Conservation (phyloP, 1,140 invertebrate species). For the Drosophila repleta region DNA sequence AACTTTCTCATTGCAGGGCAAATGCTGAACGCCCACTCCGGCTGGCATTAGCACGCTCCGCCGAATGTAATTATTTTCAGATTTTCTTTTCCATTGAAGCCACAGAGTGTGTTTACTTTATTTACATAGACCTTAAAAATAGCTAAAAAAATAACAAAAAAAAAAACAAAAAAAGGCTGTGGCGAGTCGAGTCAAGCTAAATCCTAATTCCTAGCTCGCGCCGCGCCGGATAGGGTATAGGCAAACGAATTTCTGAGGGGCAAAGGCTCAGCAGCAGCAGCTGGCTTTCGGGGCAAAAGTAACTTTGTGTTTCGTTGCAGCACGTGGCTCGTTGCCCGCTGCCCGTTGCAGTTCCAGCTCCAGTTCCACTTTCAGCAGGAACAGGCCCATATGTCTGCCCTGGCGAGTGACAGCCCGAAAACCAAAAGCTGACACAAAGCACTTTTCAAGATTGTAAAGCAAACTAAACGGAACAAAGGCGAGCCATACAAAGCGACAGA, state of each 20-base stretch:
- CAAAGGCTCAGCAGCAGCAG: not conserved
- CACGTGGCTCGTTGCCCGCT: conserved; percentile 4
- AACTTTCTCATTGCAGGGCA: no score
- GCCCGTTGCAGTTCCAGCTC: not conserved
- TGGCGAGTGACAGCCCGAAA: conserved; percentile 49
- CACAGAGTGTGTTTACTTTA: not conserved
- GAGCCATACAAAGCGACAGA: no score
- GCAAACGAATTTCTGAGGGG: not conserved
- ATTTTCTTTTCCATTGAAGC: no score
- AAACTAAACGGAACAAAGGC: conserved; percentile 9
- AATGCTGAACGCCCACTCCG: no score
- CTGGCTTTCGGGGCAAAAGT: conserved; percentile 6
- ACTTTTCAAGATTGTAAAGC: conserved; percentile 48
- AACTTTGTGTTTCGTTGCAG: conserved; percentile 22
- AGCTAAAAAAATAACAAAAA: not conserved
- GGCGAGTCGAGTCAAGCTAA: no score
- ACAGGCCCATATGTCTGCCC: conserved; percentile 8
- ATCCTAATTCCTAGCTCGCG: no score
- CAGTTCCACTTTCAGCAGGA: conserved; percentile 5
- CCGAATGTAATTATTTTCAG: no score
- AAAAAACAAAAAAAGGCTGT: not conserved
- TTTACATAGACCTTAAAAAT: conserved; percentile 1
- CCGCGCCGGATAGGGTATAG: not conserved
- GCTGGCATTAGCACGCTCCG: no score
- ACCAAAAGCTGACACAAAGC: conserved; percentile 45